A percentile compares a stretch with the other conserved stretches of the same genome.
These are phyloP conservation scores for Dendrolimus kikuchii DNA, from an alignment of 1,140 invertebrate genomes.

Conservation along the genomic window DNA sequence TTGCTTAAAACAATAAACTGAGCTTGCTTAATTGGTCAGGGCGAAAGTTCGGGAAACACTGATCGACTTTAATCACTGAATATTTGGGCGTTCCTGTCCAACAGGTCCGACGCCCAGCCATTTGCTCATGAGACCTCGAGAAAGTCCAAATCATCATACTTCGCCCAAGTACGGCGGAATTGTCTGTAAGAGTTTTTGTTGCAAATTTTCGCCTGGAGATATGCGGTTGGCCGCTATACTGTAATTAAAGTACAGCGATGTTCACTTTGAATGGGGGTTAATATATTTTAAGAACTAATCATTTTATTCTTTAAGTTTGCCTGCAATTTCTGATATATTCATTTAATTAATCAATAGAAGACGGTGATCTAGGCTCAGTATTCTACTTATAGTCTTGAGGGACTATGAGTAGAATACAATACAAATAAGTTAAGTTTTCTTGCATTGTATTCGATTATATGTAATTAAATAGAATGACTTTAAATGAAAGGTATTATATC, in stretches of 20 bases:
- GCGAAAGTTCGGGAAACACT: constrained; percentile 46
- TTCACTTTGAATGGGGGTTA: too few species aligned
- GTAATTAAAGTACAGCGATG: constrained; percentile 27
- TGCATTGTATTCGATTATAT: too few species aligned
- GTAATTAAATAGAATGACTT: too few species aligned
- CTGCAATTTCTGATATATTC: too few species aligned
- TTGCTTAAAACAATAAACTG: constrained; percentile 14
- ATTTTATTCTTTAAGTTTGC: too few species aligned
- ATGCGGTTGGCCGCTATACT: constrained; percentile 33
- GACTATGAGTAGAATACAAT: too few species aligned
- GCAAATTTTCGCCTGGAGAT: constrained; percentile 31
- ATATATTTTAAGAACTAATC: too few species aligned
- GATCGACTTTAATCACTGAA: constrained; percentile 52
- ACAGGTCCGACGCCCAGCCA: constrained; percentile 43
- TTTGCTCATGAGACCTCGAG: constrained; percentile 54
- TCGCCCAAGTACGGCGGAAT: neutral
- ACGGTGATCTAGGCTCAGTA: too few species aligned
- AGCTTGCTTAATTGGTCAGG: constrained; percentile 42
- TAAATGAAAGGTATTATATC: too few species aligned
- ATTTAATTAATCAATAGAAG: too few species aligned
- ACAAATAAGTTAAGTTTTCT: too few species aligned
- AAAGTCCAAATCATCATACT: constrained; percentile 47
- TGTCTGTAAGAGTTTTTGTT: constrained; percentile 27
- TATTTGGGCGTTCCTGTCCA: constrained; percentile 57
- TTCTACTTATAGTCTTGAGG: too few species aligned